Evolutionary conservation across 2,888 invertebrate genomes (phyloP), one percentile per base, ranked within the genome.

Genomic region (Limenitis camilla): DNA sequence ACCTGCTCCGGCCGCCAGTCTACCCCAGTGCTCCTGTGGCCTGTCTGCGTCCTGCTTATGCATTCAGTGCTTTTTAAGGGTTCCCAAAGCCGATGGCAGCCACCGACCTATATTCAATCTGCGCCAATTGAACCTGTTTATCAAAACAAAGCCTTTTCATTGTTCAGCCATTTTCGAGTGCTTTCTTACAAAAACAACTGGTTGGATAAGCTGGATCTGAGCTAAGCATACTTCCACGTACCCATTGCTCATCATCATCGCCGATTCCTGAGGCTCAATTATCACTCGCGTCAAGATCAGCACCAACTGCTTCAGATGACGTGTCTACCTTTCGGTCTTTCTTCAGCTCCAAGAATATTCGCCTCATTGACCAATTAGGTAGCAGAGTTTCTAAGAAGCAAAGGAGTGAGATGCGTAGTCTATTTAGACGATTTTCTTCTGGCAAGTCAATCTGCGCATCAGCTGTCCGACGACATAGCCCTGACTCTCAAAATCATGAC

Each of bases 371-470:
- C 53, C 35, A 69, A 66, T 49, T 66, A 64, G 63, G 27, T 65
- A 5, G 66, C 64, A 30, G 53, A 59, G 43, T 39, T 48, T 4
- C 55, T 66, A 6, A 42, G 64, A 42, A 35, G 39, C 8, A 31
- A 36, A 35, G 60, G 59, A 5, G 54, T 68, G 8, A 46, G 67
- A 36, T 54, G 62, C 1, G 36, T 68, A 10, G 66, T 68, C 0
- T 70, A 66, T 38, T 39, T 66, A 4, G 64, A 68, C 65, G 64
- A 67, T 29, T 64, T 61, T 41, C 43, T 64, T n/a, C 27, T 60
- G 0, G 56, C 54, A n/a, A n/a, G n/a, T n/a, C 42, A 42, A n/a
- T 6, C 40, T 52, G 32, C n/a, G 27, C 6, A 40, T n/a, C 1
- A 36, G 1, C 33, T 42, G 10, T 44, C 53, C 4, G 6, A 5